Evolutionary conservation across 2,797 vertebrate genomes (phyloP), one percentile per base, ranked within the genome.

Genomic region (Neosalanx taihuensis): DNA sequence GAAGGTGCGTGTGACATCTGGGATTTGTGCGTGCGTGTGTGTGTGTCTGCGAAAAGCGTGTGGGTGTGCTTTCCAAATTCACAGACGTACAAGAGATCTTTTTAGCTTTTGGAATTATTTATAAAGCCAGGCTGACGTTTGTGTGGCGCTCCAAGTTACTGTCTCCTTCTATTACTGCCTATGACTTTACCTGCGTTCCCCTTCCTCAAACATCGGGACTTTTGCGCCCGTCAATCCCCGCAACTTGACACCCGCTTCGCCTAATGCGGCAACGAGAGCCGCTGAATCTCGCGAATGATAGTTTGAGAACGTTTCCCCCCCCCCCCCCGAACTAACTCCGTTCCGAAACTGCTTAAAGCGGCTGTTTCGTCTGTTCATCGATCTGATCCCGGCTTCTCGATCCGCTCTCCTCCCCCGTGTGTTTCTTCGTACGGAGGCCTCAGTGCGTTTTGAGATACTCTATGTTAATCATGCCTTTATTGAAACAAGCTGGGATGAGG

Each of bases 41-140:
- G 70, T 74, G 66, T 72, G 67, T 70, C 74, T 83, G 7, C 78
- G 75, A 56, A 56, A 56, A 71, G 64, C 70, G 62, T 65, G 61
- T 86, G 81, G 81, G 82, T 87, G 85, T 86, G 84, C 89, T 89
- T 86, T 82, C 76, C 78, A 88, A 80, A 83, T 89, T 87, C 85
- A 88, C 88, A 87, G 87, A 86, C 88, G 89, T 72, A 72, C 88
- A 89, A 88, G 88, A 81, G 86, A 86, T 85, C 87, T 88, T 87
- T 86, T 93, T 93, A 91, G 90, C 92, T 93, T 94, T 94, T 87
- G 88, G 91, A 94, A 94, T 94, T 93, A 93, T 93, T 94, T 93
- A 94, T 92, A 91, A 92, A 91, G 88, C 90, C 87, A 84, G 85
- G 87, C 86, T 92, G 86, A 87, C 86, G 92, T 92, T 92, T 92